Percentiles rank a stretch among this genome's conserved stretches.
Conservation (phyloP, 2,888 invertebrate species). For the Nezara viridula region DNA sequence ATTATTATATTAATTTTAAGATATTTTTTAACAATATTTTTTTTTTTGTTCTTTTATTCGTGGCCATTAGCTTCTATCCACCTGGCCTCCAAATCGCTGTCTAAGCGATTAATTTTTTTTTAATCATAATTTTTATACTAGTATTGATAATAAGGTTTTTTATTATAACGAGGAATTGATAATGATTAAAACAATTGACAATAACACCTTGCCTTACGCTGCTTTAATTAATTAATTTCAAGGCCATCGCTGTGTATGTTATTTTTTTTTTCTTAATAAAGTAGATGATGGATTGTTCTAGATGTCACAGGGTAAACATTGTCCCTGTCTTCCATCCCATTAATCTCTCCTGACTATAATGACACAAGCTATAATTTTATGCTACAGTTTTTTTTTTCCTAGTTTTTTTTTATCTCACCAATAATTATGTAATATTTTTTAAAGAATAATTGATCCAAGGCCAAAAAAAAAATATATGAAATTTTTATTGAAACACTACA, state of each 20-base stretch:
- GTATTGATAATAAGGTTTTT: no score
- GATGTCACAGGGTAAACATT: slow-evolving; percentile 15
- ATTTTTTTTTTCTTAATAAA: not conserved
- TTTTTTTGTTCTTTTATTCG: no score
- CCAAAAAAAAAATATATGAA: no score
- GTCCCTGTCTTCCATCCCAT: not conserved
- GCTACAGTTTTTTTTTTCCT: not conserved
- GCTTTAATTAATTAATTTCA: slow-evolving; percentile 11
- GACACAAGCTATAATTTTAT: not conserved
- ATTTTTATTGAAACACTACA: no score
- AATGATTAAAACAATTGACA: not conserved
- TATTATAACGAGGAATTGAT: not conserved
- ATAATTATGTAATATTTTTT: not conserved
- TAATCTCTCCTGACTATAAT: not conserved
- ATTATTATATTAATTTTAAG: no score
- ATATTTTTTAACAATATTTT: no score
- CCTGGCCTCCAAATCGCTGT: no score
- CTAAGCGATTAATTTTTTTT: no score
- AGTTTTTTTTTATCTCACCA: not conserved
- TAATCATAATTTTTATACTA: no score
- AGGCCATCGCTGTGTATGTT: not conserved
- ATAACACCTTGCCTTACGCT: not conserved
- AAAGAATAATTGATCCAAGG: no score
- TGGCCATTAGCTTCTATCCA: no score
- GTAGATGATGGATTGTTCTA: slow-evolving; percentile 31